Conservation (phyloP, 35 echinoderm and acorn worm genomes). For the Ophioderma brevispina region DNA sequence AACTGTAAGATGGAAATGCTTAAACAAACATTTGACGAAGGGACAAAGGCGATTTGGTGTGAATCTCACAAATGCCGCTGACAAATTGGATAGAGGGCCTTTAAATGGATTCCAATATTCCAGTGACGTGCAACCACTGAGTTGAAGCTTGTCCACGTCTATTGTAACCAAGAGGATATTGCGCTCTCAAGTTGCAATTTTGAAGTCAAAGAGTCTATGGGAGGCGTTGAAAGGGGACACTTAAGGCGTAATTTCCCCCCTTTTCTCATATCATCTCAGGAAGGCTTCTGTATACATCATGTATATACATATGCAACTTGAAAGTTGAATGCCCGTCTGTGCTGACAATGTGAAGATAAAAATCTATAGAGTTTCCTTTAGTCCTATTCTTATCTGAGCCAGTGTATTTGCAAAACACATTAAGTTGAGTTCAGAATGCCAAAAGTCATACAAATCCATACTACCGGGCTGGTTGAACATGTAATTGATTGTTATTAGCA, state of each 20-base stretch:
- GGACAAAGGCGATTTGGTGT: neutral
- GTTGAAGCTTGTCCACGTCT: neutral
- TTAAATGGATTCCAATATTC: neutral
- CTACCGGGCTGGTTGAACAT: neutral
- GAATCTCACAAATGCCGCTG: neutral
- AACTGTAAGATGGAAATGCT: neutral
- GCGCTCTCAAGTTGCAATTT: constrained; percentile 2
- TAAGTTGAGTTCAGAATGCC: neutral
- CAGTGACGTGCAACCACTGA: neutral
- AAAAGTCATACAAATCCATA: neutral
- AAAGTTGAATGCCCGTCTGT: neutral
- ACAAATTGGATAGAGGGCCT: neutral
- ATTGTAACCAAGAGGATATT: constrained; percentile 1
- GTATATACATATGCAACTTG: neutral
- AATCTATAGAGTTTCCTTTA: neutral
- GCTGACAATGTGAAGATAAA: neutral
- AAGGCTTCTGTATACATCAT: constrained; percentile 4
- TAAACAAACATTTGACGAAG: neutral
- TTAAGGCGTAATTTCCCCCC: neutral
- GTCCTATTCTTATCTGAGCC: neutral
- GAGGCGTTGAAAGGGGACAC: neutral
- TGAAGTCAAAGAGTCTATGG: neutral
- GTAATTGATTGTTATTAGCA: constrained; percentile 1
- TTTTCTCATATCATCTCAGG: neutral
- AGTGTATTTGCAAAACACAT: neutral